These are phyloP conservation scores for Lasioglossum morio DNA, from an alignment of 2,888 invertebrate species.

Conservation along the genomic window DNA sequence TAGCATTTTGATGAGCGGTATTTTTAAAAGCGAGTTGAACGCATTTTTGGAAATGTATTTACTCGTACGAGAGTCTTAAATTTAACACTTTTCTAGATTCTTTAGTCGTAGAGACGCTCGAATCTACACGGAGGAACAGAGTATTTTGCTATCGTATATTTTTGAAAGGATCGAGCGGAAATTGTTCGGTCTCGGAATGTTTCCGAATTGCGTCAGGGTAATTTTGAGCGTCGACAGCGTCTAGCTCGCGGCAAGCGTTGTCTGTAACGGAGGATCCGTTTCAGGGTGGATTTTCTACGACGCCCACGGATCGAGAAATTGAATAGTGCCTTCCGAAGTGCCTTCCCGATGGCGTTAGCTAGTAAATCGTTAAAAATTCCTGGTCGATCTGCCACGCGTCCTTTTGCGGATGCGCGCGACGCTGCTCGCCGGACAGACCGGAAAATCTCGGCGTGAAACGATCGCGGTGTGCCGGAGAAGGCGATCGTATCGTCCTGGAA, in stretches of 20 bases:
- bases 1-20: neutral
- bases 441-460: conserved; percentile 58
- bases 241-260: neutral
- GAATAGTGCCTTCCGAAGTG: conserved; percentile 49
- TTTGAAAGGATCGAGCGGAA: neutral
- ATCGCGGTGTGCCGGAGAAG: conserved; percentile 39
- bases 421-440: conserved; percentile 34
- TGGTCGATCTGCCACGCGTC: conserved; percentile 35
- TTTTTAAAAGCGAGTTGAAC: neutral
- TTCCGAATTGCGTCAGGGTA: neutral
- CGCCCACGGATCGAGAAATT: conserved; percentile 8
- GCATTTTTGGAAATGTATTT: neutral
- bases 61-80: neutral
- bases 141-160: neutral
- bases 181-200: neutral
- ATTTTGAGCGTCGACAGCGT: neutral
- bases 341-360: neutral
- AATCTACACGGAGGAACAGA: neutral
- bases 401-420: conserved; percentile 30
- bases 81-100: neutral
- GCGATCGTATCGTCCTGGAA: conserved; percentile 59
- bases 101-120: neutral
- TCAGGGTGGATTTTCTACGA: neutral
- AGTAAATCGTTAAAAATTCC: conserved; percentile 1
- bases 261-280: neutral